Evolutionary conservation across 2,113 vertebrate species (phyloP), one percentile per base, ranked within the genome.

Genomic region (Phodopus roborovskii): DNA sequence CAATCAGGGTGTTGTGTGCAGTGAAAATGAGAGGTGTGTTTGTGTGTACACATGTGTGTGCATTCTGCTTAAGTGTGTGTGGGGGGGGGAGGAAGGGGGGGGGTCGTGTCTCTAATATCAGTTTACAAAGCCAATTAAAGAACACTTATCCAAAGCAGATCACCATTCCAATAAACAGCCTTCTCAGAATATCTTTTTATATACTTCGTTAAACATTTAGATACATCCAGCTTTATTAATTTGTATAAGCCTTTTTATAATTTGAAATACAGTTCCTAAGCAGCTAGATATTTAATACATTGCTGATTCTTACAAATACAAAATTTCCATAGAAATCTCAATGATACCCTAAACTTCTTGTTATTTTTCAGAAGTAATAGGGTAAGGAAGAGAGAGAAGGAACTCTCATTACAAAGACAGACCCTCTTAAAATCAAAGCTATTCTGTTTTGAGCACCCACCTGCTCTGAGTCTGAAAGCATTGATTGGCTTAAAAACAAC

Each of bases 241-340:
- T 26, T 94, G 39, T 19, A 87, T 79, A 92, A 91, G 84, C 17
- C 53, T 97, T 94, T 62, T n/a, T 89, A 95, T 95, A 93, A 93
- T 92, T 97, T 95, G 88, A 81, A 94, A 94, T 90, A 94, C 17
- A 88, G 96, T 92, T 95, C 94, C 90, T 94, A 97, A 97, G 45
- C 77, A 66, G 91, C 78, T 95, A 33, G 71, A 91, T 71, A 97
- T 91, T 94, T 92, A 82, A 90, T 70, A 88, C 64, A 91, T 53
- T 7, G 0, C 85, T 96, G 92, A 97, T 97, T 96, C 68, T 85
- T 66, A 94, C 91, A 97, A 91, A 90, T 90, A 74, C 94, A 89
- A 98, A 94, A 91, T 96, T 77, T 97, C 82, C 88, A 96, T 96
- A 94, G 95, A 97, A 96, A 74, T 79, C 73, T 92, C 94, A 94